These are phyloP conservation scores for Trypoxylus dichotomus DNA, from an alignment of 1,140 invertebrate genomes.

Conservation along the genomic window DNA sequence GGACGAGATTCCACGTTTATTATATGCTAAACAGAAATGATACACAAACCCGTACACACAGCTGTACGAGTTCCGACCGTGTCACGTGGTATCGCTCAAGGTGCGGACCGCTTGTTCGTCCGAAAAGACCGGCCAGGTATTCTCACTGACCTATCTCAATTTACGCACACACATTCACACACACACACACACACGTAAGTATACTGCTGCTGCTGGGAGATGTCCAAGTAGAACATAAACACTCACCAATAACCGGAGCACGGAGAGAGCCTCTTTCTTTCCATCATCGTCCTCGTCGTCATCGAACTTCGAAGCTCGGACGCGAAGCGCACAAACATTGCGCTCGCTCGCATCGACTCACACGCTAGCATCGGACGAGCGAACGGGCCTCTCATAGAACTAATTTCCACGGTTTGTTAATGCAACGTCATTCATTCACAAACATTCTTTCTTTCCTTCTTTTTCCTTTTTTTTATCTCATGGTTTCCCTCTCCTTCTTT, in stretches of 20 bases:
- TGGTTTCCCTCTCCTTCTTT: background rate
- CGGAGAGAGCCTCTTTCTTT: no score
- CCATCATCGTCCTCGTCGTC: no score
- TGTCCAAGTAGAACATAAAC: constrained; percentile 3
- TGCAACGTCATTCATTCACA: constrained; percentile 23
- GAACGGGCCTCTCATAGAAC: constrained; percentile 14
- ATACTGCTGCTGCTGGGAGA: background rate
- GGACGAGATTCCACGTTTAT: background rate
- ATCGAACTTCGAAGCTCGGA: no score
- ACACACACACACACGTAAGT: no score
- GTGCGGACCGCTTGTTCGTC: background rate
- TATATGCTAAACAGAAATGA: constrained; percentile 11
- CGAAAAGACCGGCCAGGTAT: constrained; percentile 4
- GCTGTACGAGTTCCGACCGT: background rate
- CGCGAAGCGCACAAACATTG: no score
- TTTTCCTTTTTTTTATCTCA: background rate
- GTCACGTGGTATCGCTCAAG: background rate
- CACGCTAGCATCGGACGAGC: background rate
- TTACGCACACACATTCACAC: background rate
- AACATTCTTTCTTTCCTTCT: background rate
- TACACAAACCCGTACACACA: background rate
- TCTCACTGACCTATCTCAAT: constrained; percentile 12
- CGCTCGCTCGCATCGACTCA: background rate
- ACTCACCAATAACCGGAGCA: constrained; percentile 4
- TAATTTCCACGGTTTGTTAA: constrained; percentile 24